Evolutionary conservation across 2,888 invertebrate species (phyloP).

Genomic region (Meiosimyza decipiens): DNA sequence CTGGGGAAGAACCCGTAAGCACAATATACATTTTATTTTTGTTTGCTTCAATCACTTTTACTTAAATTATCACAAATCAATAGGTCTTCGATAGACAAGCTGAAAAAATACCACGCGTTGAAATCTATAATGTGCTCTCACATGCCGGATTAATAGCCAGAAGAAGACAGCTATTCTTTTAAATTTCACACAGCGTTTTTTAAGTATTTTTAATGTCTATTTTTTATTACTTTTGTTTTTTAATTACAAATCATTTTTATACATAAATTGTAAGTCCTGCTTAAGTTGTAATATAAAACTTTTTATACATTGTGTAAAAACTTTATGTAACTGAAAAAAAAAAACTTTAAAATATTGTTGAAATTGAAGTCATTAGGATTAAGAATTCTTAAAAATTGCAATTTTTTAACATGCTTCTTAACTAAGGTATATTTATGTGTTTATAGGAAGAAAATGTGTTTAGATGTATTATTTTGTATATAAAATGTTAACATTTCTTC

Average conservation of each 20-base stretch:
- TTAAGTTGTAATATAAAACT: not conserved
- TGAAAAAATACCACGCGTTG: slow-evolving; percentile 71
- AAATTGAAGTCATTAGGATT: too few relatives aligned
- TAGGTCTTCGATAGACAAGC: slow-evolving; percentile 73
- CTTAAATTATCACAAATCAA: slow-evolving; percentile 4
- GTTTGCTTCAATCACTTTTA: not conserved
- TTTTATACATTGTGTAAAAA: not conserved
- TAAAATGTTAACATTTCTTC: too few relatives aligned
- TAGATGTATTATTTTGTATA: too few relatives aligned
- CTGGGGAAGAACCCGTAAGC: slow-evolving; percentile 72
- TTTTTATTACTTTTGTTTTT: not conserved
- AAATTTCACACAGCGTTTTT: not conserved
- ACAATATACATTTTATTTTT: not conserved
- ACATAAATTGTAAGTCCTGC: not conserved
- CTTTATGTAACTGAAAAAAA: not conserved
- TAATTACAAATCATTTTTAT: not conserved
- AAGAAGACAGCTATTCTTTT: slow-evolving; percentile 45
- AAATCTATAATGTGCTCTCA: slow-evolving; percentile 74
- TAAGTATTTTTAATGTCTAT: not conserved
- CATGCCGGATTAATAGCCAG: slow-evolving; percentile 73
- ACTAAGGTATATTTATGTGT: too few relatives aligned
- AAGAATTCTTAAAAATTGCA: too few relatives aligned
- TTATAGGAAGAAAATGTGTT: too few relatives aligned
- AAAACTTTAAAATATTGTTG: too few relatives aligned
- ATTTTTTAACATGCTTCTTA: too few relatives aligned